These are phyloP conservation scores for Gymnodraco acuticeps DNA, from an alignment of 2,797 vertebrate genomes.

Conservation along the genomic window DNA sequence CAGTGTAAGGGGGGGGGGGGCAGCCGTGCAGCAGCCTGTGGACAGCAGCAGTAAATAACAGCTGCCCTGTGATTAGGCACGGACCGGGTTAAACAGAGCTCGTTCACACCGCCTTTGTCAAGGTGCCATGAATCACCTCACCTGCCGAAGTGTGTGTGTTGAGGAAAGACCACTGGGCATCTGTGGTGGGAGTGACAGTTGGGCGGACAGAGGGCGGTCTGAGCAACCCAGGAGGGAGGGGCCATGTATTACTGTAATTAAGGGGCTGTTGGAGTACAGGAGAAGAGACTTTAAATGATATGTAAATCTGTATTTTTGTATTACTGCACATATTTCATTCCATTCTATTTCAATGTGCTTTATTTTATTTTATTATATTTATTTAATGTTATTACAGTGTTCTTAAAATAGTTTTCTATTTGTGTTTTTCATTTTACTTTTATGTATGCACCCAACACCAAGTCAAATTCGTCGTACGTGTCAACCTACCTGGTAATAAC, in stretches of 20 bases:
- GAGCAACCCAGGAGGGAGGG: slow-evolving; percentile 64
- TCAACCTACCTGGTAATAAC: no score
- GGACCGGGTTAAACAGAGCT: slow-evolving; percentile 74
- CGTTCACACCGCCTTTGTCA: slow-evolving; percentile 60
- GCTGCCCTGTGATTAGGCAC: slow-evolving; percentile 63
- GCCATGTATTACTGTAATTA: slow-evolving; percentile 78
- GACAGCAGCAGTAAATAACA: slow-evolving; percentile 71
- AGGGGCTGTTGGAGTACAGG: slow-evolving; percentile 40
- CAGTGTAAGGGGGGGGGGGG: slow-evolving; percentile 1
- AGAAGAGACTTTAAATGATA: not conserved
- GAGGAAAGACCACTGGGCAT: slow-evolving; percentile 61
- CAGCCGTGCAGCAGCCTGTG: slow-evolving; percentile 19
- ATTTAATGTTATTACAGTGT: no score
- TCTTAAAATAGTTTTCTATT: no score
- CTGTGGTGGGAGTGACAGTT: slow-evolving; percentile 72
- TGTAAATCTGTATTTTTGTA: slow-evolving; percentile 11
- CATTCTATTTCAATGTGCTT: no score
- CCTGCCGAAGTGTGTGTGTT: slow-evolving; percentile 51
- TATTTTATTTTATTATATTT: no score
- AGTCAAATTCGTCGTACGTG: no score
- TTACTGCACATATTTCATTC: no score
- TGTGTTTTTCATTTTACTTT: no score
- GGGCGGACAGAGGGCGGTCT: slow-evolving; percentile 68
- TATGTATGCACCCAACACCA: no score
- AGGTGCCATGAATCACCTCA: slow-evolving; percentile 72